Conservation (phyloP, 2,888 invertebrate genomes). For the Omphaloscelis lunosa region DNA sequence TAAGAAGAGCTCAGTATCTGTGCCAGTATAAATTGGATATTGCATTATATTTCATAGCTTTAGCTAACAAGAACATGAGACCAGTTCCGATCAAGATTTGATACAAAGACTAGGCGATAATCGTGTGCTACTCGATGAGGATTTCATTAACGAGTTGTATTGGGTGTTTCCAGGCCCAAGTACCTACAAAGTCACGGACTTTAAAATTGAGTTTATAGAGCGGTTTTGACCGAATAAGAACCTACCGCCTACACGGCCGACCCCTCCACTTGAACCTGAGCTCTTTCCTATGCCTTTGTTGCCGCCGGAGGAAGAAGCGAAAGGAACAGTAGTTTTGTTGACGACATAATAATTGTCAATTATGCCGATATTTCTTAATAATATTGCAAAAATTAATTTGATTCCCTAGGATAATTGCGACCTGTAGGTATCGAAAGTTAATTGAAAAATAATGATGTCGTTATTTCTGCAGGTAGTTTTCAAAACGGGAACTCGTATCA, state of each 20-base stretch:
- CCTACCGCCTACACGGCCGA: conserved; percentile 9
- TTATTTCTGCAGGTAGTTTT: not conserved
- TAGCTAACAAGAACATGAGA: conserved; percentile 23
- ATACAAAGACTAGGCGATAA: conserved; percentile 20
- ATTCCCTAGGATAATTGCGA: not conserved
- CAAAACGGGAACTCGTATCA: not conserved
- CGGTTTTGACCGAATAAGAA: conserved; percentile 55
- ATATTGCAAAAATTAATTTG: not conserved
- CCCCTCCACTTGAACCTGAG: conserved; percentile 15
- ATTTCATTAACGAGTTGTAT: conserved; percentile 23
- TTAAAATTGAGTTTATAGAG: conserved; percentile 40
- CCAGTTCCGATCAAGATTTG: conserved; percentile 24
- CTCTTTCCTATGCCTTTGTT: not conserved
- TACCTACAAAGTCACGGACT: conserved; percentile 23
- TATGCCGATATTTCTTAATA: not conserved
- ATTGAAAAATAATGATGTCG: not conserved
- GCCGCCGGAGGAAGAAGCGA: not conserved
- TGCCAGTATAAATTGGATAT: conserved; percentile 65
- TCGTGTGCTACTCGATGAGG: conserved; percentile 31
- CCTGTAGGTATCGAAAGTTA: not conserved
- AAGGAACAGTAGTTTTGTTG: conserved; percentile 12
- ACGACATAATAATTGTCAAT: not conserved
- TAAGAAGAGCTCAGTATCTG: conserved; percentile 70
- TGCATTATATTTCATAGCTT: conserved; percentile 65
- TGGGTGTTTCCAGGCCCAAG: conserved; percentile 46